Conservation (phyloP, 2,797 vertebrate genomes). For the Syngnathus acus region DNA sequence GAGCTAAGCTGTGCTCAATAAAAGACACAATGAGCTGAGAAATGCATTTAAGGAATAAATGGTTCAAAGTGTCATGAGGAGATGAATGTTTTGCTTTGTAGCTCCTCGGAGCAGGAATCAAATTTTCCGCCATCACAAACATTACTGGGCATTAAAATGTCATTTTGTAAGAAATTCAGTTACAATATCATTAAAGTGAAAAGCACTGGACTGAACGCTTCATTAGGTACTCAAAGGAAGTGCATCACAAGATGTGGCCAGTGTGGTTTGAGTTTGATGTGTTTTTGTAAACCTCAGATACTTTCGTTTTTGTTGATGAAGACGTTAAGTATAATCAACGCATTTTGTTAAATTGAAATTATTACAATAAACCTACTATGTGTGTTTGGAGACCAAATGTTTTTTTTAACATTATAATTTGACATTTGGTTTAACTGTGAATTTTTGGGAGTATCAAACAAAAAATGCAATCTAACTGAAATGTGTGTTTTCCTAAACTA, state of each 20-base stretch:
- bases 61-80: background rate
- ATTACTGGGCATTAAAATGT: background rate
- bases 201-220: background rate
- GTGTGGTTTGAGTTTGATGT: background rate
- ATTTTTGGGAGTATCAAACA: too few species aligned
- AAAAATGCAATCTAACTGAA: too few species aligned
- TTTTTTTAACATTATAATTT: too few species aligned
- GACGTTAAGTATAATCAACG: too few species aligned
- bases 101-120: background rate
- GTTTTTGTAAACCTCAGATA: background rate
- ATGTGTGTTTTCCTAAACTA: too few species aligned
- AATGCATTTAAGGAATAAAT: background rate
- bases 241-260: background rate
- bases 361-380: too few species aligned
- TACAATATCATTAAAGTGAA: background rate
- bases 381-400: too few species aligned
- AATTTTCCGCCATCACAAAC: background rate
- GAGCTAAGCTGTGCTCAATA: slow-evolving; percentile 19
- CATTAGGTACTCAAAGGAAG: background rate
- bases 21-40: background rate
- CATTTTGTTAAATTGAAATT: too few species aligned
- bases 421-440: too few species aligned
- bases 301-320: too few species aligned
- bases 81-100: background rate
- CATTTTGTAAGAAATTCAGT: slow-evolving; percentile 1